Conservation (phyloP, 1,140 invertebrate genomes). For the Drosophila mayri region DNA sequence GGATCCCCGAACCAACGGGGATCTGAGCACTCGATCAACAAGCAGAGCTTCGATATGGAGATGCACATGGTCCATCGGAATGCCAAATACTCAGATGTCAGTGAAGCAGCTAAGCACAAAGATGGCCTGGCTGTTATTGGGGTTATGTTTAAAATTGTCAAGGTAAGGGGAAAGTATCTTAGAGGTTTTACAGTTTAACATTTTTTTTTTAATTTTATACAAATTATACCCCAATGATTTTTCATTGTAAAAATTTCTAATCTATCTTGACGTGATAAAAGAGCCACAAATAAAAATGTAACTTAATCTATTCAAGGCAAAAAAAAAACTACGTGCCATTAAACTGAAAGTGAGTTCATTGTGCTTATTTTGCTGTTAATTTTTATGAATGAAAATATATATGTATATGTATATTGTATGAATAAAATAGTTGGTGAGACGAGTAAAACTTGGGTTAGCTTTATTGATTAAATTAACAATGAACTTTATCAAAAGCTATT, state of each 20-base stretch:
- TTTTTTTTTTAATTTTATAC: too few species aligned
- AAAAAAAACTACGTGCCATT: slow-evolving; percentile 20
- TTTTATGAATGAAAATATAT: slow-evolving; percentile 1
- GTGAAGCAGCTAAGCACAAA: slow-evolving; percentile 42
- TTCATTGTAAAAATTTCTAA: background rate
- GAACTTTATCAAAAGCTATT: background rate
- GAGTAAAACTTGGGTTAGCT: background rate
- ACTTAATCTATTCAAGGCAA: background rate
- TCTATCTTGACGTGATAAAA: slow-evolving; percentile 9
- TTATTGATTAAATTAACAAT: background rate
- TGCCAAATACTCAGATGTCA: slow-evolving; percentile 39
- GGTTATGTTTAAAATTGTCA: slow-evolving; percentile 63
- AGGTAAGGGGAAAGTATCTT: slow-evolving; percentile 28
- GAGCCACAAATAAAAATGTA: background rate
- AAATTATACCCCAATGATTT: background rate
- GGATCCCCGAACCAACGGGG: slow-evolving; percentile 78
- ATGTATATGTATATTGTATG: too few species aligned
- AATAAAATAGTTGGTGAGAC: background rate
- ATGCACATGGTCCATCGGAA: slow-evolving; percentile 80
- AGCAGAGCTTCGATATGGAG: slow-evolving; percentile 62
- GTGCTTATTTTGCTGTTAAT: background rate
- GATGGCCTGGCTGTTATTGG: slow-evolving; percentile 74
- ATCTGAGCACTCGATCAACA: slow-evolving; percentile 67
- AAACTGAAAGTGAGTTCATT: background rate
- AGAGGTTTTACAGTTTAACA: background rate